Percentiles rank a stretch among this genome's conserved stretches.
phyloP scores from a whole-genome alignment of 2,888 invertebrate genomes.

The Eristalis tenax region DNA sequence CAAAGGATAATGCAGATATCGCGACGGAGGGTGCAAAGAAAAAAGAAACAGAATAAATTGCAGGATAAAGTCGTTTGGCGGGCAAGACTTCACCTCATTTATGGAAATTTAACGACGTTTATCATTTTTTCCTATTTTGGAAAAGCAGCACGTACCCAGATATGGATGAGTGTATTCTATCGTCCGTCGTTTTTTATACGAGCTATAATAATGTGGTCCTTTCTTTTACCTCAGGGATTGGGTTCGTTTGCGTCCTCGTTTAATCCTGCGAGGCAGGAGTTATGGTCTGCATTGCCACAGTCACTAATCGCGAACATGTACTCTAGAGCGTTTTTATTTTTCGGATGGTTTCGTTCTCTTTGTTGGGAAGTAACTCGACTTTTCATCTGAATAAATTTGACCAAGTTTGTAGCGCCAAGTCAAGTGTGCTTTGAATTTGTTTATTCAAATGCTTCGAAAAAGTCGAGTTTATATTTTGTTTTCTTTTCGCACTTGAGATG shows the following conservation, averaged over 20 bases:
- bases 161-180: conserved; percentile 1
- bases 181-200: background rate
- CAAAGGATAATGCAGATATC: conserved; percentile 63
- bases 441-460: too few species aligned
- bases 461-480: too few species aligned
- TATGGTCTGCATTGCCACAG: background rate
- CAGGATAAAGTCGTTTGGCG: conserved; percentile 37
- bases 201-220: background rate
- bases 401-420: too few species aligned
- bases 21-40: conserved; percentile 5
- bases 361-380: background rate
- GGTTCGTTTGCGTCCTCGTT: background rate
- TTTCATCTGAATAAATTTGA: too few species aligned
- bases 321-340: background rate
- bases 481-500: too few species aligned
- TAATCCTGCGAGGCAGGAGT: background rate
- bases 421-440: too few species aligned
- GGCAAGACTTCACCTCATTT: conserved; percentile 60
- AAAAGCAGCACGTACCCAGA: background rate
- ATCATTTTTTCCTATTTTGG: conserved; percentile 57
- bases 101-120: conserved; percentile 71
- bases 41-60: conserved; percentile 52
- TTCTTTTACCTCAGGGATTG: background rate
- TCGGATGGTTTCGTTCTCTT: background rate
- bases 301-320: background rate